Conservation (phyloP, 1,140 invertebrate genomes). For the Heliothis subflexa region DNA sequence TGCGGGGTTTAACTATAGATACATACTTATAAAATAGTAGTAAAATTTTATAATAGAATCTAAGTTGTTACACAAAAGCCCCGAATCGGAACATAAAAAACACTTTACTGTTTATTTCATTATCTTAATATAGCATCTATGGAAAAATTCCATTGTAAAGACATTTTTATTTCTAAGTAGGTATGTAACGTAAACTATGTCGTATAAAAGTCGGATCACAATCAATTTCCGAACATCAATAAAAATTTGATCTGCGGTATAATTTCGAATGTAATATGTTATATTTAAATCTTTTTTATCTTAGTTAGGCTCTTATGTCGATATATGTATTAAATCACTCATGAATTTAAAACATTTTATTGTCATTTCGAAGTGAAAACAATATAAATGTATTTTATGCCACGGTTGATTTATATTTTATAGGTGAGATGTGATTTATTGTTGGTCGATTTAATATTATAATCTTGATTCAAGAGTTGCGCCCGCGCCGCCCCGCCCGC, state of each 20-base stretch:
- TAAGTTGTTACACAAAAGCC: too few relatives aligned
- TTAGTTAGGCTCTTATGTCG: slow-evolving; percentile 63
- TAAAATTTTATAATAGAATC: too few relatives aligned
- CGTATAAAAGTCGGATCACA: slow-evolving; percentile 44
- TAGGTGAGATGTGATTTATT: slow-evolving; percentile 83
- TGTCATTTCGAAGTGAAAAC: slow-evolving; percentile 83
- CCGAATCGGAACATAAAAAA: not conserved
- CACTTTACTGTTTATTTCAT: not conserved
- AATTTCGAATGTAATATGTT: slow-evolving; percentile 64
- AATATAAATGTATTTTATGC: slow-evolving; percentile 85
- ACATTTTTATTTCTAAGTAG: slow-evolving; percentile 7
- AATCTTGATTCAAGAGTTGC: slow-evolving; percentile 60
- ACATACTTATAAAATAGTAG: too few relatives aligned
- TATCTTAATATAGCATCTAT: not conserved
- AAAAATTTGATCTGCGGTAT: slow-evolving; percentile 68
- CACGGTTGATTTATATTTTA: slow-evolving; percentile 83
- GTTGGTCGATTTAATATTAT: slow-evolving; percentile 69
- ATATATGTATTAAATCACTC: slow-evolving; percentile 79
- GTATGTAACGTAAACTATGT: slow-evolving; percentile 33
- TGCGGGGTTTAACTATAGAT: too few relatives aligned
- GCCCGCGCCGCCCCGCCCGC: not conserved
- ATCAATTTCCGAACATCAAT: slow-evolving; percentile 65
- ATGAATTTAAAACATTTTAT: slow-evolving; percentile 84
- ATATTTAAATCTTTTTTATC: slow-evolving; percentile 66
- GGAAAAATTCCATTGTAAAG: slow-evolving; percentile 5